These are phyloP conservation scores for Lomographa bimaculata DNA, from an alignment of 2,888 invertebrate species.

Conservation along the genomic window DNA sequence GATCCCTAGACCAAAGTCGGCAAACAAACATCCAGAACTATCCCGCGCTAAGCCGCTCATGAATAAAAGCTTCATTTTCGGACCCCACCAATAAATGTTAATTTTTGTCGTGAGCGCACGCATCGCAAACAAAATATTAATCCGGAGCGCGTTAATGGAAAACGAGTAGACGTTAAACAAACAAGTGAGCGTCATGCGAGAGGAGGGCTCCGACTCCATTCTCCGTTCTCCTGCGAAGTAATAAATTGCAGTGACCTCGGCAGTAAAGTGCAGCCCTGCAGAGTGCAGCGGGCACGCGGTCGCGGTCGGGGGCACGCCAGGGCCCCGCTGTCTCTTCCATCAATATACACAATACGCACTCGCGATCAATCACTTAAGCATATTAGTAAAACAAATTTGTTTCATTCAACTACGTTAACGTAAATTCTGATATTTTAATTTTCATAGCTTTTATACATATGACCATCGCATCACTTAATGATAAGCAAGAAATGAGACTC, in stretches of 20 bases:
- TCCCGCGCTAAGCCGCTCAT: conserved; percentile 78
- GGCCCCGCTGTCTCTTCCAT: conserved; percentile 3
- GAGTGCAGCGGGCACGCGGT: conserved; percentile 12
- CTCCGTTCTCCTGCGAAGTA: conserved; percentile 48
- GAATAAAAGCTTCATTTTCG: conserved; percentile 78
- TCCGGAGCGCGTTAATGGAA: conserved; percentile 79
- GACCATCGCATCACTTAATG: conserved; percentile 9
- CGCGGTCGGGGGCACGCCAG: conserved; percentile 17
- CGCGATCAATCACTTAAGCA: conserved; percentile 6
- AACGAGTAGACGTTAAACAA: conserved; percentile 76
- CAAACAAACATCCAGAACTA: conserved; percentile 78
- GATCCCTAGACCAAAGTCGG: conserved; percentile 70
- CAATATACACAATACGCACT: conserved; percentile 9
- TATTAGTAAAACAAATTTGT: neutral
- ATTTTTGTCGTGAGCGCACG: conserved; percentile 78
- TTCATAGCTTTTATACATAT: conserved; percentile 6
- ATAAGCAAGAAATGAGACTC: conserved; percentile 10
- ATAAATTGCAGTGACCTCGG: conserved; percentile 76
- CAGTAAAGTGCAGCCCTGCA: conserved; percentile 49
- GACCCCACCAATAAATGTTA: conserved; percentile 81
- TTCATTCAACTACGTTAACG: neutral
- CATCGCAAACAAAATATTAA: conserved; percentile 82
- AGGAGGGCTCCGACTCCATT: conserved; percentile 41
- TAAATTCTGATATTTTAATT: neutral
- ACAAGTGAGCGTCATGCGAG: conserved; percentile 63